phyloP scores from a whole-genome alignment of 2,888 invertebrate species.

The Sipha maydis region DNA sequence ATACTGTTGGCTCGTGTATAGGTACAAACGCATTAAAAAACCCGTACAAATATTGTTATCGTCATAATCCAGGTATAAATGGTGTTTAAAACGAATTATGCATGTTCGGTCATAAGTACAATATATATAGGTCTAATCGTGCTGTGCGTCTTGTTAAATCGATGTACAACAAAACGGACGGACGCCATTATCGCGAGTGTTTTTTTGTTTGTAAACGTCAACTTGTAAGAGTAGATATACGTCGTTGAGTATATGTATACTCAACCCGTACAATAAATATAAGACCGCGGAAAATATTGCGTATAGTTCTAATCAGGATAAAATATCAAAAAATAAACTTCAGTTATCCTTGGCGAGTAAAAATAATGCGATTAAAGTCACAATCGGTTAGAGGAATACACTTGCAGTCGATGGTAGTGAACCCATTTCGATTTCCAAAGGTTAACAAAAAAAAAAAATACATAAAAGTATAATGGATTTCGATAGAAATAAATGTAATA shows the following conservation, averaged over 20 bases:
- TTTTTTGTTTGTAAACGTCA: neutral
- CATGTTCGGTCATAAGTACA: neutral
- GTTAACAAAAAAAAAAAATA: neutral
- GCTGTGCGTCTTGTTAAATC: neutral
- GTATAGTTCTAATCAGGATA: neutral
- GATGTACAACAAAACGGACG: neutral
- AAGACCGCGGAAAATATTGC: neutral
- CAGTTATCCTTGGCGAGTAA: neutral
- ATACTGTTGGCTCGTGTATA: neutral
- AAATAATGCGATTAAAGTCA: neutral
- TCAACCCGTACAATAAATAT: neutral
- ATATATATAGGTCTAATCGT: neutral
- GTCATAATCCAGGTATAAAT: neutral
- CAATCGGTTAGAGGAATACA: neutral
- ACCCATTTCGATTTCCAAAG: neutral
- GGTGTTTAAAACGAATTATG: conserved; percentile 26
- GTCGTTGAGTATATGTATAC: no score
- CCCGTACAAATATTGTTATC: neutral
- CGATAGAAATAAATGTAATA: neutral
- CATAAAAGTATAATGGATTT: conserved; percentile 9
- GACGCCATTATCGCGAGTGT: neutral
- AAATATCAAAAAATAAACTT: neutral
- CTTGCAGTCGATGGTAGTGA: neutral
- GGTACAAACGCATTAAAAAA: neutral
- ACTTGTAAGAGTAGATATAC: no score